phyloP scores from a whole-genome alignment of 2,113 vertebrate genomes.

The Nycticryphes semicollaris region DNA sequence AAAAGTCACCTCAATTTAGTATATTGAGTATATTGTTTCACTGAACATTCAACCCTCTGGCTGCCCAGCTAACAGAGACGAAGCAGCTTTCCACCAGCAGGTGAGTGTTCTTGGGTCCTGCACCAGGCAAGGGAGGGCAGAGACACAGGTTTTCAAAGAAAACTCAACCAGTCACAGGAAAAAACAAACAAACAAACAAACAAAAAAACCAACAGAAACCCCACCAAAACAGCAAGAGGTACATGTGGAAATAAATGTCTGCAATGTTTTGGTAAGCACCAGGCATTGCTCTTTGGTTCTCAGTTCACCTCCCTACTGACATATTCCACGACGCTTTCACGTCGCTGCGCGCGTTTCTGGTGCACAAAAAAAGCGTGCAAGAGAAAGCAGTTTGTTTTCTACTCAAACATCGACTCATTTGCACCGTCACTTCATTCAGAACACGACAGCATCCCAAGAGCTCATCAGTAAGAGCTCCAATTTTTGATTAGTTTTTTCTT shows the following conservation, averaged over 20 bases:
- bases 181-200: too few relatives aligned
- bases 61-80: not conserved
- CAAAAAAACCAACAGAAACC: too few relatives aligned
- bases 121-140: not conserved
- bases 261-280: not conserved
- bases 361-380: not conserved
- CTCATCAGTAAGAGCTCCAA: not conserved
- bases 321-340: not conserved
- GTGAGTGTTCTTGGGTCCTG: not conserved
- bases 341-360: rapidly evolving
- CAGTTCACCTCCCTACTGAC: not conserved
- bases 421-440: not conserved
- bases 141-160: not conserved
- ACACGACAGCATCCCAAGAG: not conserved
- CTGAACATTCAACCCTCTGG: not conserved
- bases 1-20: not conserved
- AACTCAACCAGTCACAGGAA: not conserved
- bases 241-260: rapidly evolving
- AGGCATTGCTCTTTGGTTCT: not conserved
- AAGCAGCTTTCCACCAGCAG: not conserved
- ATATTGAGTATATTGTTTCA: not conserved
- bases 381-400: not conserved
- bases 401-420: not conserved
- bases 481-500: not conserved
- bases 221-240: not conserved